Base-by-base conservation (phyloP, 2,797 vertebrate genomes). In the Vespertilio murinus region DNA sequence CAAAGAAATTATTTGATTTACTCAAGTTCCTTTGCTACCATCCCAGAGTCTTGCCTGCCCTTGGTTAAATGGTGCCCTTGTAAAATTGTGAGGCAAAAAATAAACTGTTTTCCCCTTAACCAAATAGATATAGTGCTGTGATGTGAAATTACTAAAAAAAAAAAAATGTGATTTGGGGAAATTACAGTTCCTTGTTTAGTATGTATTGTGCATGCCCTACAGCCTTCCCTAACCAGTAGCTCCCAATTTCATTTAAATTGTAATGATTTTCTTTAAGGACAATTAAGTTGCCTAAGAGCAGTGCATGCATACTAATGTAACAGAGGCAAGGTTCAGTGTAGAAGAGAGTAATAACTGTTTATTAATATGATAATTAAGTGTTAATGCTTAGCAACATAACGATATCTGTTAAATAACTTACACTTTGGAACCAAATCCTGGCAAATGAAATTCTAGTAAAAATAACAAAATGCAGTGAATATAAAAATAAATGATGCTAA, bases 291-390 rank as follows among this genome's bases (percentile, higher is more conserved):
- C 97, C 97, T 98, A 97, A 98, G 95, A 98, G 97, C 97, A 97
- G 90, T 96, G 96, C 95, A 97, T 97, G 97, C 97, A 98, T 98
- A 98, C 98, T 98, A 98, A 97, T 98, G 91, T 6, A 35, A 87
- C 85, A 97, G 96, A 97, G 94, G 96, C 96, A 97, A 96, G 89
- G 95, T 85, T 98, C 85, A 96, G 81, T 97, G 97, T 96, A 96
- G 96, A 98, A 97, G 30, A 95, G 93, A 98, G 97, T 97, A 98
- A 98, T 98, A 98, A 98, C 98, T 98, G 97, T 98, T 98, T 98
- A 98, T 98, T 98, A 98, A 98, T 98, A 98, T 98, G 98, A 98
- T 98, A 98, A 98, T 98, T 98, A 98, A 98, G 96, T 97, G 97
- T 98, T 98, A 98, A 98, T 97, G 97, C 97, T 97, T 97, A 97